Conservation (phyloP, 2,113 vertebrate species). For the Neomonachus schauinslandi region DNA sequence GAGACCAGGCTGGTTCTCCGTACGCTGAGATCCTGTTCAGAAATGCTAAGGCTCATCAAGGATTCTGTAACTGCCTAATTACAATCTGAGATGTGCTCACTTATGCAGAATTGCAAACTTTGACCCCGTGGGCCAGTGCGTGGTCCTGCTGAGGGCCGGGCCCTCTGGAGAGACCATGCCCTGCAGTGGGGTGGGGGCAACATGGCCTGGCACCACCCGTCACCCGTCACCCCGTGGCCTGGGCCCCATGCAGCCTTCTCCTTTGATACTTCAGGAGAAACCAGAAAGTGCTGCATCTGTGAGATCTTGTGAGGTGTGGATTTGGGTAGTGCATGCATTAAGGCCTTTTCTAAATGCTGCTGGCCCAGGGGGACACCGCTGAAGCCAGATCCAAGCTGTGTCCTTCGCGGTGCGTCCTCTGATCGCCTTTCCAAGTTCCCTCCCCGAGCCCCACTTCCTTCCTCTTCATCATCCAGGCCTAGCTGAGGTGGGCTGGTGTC, state of each 20-base stretch:
- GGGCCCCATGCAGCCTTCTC: neutral
- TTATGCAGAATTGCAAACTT: fast-evolving
- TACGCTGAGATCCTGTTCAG: neutral
- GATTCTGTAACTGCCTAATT: no score
- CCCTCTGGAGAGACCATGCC: fast-evolving
- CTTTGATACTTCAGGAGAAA: neutral
- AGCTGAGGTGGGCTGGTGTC: neutral
- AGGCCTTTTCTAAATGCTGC: neutral
- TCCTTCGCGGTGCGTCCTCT: fast-evolving
- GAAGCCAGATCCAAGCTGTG: neutral
- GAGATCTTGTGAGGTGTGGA: fast-evolving
- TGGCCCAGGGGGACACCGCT: fast-evolving
- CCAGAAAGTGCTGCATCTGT: fast-evolving
- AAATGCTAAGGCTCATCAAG: fast-evolving
- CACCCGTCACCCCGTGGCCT: fast-evolving
- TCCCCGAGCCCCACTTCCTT: fast-evolving
- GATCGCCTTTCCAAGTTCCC: fast-evolving
- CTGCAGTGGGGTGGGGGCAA: fast-evolving
- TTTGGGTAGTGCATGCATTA: fast-evolving
- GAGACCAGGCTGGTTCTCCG: neutral
- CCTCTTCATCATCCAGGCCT: neutral
- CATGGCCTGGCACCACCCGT: neutral
- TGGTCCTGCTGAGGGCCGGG: neutral
- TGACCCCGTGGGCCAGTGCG: fast-evolving
- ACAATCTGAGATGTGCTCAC: fast-evolving